Evolutionary conservation across 2,888 invertebrate genomes (phyloP).

Genomic region (Seladonia tumulorum): DNA sequence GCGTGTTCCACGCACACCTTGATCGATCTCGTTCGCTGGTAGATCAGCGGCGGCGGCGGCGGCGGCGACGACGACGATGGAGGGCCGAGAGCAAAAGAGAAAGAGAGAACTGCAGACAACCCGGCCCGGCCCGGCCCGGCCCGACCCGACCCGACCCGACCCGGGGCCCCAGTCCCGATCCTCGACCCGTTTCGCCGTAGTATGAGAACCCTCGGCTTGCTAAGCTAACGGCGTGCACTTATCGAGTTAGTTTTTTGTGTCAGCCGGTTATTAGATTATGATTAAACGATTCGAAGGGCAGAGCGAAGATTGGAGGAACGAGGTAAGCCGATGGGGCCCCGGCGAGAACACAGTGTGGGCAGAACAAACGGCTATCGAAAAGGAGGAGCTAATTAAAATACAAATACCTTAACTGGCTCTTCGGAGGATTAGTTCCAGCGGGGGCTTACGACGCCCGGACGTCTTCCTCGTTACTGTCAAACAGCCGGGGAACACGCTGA

Average conservation of each 20-base stretch:
- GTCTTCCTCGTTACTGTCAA: constrained; percentile 73
- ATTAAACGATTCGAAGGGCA: constrained; percentile 82
- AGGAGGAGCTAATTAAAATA: constrained; percentile 83
- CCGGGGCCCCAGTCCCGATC: background rate
- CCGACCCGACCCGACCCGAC: background rate
- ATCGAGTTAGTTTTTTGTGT: constrained; percentile 83
- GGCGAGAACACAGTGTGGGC: constrained; percentile 60
- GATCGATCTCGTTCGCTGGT: background rate
- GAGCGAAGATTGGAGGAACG: constrained; percentile 60
- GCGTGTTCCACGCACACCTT: constrained; percentile 30
- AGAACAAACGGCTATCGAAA: constrained; percentile 79
- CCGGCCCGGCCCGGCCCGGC: background rate
- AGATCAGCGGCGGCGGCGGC: background rate
- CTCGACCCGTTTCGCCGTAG: background rate
- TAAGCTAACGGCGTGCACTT: constrained; percentile 76
- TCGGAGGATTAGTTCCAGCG: constrained; percentile 70
- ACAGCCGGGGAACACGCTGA: constrained; percentile 57
- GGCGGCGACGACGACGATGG: background rate
- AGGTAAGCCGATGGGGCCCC: constrained; percentile 25
- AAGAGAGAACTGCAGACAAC: background rate
- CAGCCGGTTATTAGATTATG: constrained; percentile 84
- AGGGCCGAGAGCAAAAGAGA: background rate
- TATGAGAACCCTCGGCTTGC: constrained; percentile 55
- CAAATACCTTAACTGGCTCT: constrained; percentile 80
- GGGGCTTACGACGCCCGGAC: constrained; percentile 62